Conservation (phyloP, 2,888 invertebrate genomes). For the Argyresthia goedartella region DNA sequence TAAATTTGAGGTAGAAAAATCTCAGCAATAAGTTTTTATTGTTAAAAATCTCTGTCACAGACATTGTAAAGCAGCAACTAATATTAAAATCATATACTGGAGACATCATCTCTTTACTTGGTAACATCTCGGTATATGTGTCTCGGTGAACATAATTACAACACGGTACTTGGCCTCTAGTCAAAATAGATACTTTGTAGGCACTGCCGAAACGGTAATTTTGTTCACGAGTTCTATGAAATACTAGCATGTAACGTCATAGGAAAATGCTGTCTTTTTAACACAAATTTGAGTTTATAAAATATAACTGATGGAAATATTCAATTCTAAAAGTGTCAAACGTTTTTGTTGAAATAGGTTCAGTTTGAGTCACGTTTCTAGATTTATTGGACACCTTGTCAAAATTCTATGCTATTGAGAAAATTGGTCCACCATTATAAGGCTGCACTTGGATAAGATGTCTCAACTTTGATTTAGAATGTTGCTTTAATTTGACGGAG, state of each 20-base stretch:
- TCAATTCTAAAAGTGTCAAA: no score
- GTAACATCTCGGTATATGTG: conserved; percentile 9
- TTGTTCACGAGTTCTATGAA: no score
- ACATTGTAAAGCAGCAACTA: conserved; percentile 2
- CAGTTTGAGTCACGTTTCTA: no score
- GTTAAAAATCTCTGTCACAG: conserved; percentile 10
- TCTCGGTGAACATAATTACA: no score
- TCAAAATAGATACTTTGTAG: no score
- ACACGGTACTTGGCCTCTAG: no score
- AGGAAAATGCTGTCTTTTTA: no score
- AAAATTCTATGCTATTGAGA: conserved; percentile 12
- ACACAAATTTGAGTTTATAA: no score
- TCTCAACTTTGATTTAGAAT: conserved; percentile 9
- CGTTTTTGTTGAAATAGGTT: no score
- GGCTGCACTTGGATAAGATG: conserved; percentile 13
- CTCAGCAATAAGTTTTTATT: conserved; percentile 11
- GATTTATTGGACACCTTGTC: background rate
- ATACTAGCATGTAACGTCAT: no score
- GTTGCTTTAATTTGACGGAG: conserved; percentile 2
- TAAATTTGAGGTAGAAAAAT: conserved; percentile 16
- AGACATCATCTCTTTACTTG: conserved; percentile 8
- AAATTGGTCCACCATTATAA: conserved; percentile 14
- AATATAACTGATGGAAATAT: no score
- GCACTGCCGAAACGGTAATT: no score
- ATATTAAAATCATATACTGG: conserved; percentile 12